These are phyloP conservation scores for Agrochola macilenta DNA, from an alignment of 2,888 invertebrate genomes.

Conservation along the genomic window DNA sequence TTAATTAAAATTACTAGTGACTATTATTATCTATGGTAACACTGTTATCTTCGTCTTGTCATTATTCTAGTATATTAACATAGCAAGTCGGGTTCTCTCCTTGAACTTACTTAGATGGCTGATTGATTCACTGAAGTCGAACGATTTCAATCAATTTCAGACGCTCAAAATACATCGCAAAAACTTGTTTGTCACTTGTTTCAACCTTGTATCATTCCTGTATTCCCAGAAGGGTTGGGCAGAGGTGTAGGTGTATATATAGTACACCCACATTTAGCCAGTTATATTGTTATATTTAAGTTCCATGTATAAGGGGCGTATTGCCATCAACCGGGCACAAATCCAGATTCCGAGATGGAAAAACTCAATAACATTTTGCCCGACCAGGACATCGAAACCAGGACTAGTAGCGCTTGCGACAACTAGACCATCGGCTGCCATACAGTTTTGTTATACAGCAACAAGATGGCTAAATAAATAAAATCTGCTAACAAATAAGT, in stretches of 20 bases:
- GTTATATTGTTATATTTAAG: neutral
- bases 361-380: neutral
- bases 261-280: neutral
- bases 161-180: neutral
- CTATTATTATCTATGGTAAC: neutral
- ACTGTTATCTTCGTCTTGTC: neutral
- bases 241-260: neutral
- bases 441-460: neutral
- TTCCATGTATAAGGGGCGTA: neutral
- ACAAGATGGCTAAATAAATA: slow-evolving; percentile 23
- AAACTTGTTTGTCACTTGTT: neutral
- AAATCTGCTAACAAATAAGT: slow-evolving; percentile 49
- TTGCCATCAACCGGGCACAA: neutral
- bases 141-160: neutral
- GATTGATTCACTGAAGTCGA: neutral
- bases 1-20: too few relatives aligned
- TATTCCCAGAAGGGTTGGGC: neutral
- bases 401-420: neutral
- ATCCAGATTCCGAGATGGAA: neutral
- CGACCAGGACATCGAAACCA: neutral
- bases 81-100: neutral
- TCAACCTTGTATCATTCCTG: too few relatives aligned
- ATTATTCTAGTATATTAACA: neutral
- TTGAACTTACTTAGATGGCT: neutral
- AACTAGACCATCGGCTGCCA: neutral